phyloP scores from a whole-genome alignment of 2,888 invertebrate genomes.

The Euphydryas editha region DNA sequence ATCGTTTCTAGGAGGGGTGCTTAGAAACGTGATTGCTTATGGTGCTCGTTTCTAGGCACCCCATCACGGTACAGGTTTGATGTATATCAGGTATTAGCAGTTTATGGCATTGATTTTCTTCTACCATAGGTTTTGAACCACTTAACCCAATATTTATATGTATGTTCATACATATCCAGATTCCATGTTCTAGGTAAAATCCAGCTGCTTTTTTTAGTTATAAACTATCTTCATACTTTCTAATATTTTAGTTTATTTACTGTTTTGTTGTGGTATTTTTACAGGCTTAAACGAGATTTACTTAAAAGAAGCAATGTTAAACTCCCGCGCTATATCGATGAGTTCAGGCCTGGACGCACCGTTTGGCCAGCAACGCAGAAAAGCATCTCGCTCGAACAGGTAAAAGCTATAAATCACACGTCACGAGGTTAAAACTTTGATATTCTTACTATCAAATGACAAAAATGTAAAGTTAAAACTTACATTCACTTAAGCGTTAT shows the following conservation, averaged over 20 bases:
- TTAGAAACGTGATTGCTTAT: no score
- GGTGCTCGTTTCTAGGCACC: no score
- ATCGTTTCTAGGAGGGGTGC: no score
- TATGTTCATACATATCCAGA: no score
- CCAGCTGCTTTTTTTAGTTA: no score
- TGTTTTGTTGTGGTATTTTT: constrained; percentile 24
- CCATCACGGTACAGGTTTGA: no score
- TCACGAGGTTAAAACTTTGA: background rate
- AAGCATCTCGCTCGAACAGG: constrained; percentile 68
- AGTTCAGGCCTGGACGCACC: constrained; percentile 73
- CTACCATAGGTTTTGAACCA: no score
- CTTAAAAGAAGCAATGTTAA: constrained; percentile 61
- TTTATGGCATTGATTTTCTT: no score
- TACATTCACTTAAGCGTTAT: background rate
- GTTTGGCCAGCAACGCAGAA: constrained; percentile 55
- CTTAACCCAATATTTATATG: no score
- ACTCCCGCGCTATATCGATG: constrained; percentile 74
- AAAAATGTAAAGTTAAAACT: background rate
- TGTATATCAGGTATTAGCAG: no score
- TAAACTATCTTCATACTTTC: background rate
- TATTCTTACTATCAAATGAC: background rate
- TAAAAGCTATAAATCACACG: constrained; percentile 40
- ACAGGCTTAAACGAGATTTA: constrained; percentile 64
- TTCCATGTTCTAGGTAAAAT: no score
- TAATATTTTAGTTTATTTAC: background rate